Percentiles rank a stretch among this genome's conserved stretches.
Evolutionary conservation across 2,113 vertebrate species (phyloP).

Genomic region (Emydocephalus ijimae): DNA sequence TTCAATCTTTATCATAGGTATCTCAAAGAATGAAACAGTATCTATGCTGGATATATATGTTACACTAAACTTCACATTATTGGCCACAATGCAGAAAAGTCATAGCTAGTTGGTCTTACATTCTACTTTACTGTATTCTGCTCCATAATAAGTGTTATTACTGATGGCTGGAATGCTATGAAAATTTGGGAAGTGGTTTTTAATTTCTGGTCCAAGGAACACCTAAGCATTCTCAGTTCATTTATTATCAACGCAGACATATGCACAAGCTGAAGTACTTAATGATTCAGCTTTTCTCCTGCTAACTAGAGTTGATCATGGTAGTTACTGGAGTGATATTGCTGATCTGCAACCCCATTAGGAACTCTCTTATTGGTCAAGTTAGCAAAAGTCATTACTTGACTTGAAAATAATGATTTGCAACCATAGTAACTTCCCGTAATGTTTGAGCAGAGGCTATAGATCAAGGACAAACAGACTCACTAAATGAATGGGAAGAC

Average conservation of each 20-base stretch:
- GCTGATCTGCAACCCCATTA: conserved; percentile 7
- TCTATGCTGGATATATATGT: not conserved
- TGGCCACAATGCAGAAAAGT: not conserved
- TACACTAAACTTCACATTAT: not conserved
- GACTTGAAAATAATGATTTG: conserved; percentile 31
- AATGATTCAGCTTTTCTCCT: conserved; percentile 2
- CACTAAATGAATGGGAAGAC: not conserved
- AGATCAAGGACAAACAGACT: not conserved
- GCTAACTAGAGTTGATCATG: conserved; percentile 20
- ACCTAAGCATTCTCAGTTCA: not conserved
- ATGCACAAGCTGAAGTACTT: rapidly evolving
- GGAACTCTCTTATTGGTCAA: conserved; percentile 14
- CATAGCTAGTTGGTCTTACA: not conserved
- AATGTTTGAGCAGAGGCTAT: conserved; percentile 16
- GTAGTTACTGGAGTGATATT: not conserved
- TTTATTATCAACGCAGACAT: not conserved
- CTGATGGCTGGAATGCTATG: not conserved
- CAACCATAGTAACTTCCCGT: not conserved
- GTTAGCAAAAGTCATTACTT: conserved; percentile 7
- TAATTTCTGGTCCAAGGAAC: not conserved
- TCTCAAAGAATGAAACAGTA: not conserved
- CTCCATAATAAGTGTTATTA: not conserved
- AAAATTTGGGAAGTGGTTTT: not conserved
- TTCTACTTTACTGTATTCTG: not conserved
- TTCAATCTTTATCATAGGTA: not conserved